Evolutionary conservation across 2,113 vertebrate species (phyloP).

Genomic region (Cettia cetti): DNA sequence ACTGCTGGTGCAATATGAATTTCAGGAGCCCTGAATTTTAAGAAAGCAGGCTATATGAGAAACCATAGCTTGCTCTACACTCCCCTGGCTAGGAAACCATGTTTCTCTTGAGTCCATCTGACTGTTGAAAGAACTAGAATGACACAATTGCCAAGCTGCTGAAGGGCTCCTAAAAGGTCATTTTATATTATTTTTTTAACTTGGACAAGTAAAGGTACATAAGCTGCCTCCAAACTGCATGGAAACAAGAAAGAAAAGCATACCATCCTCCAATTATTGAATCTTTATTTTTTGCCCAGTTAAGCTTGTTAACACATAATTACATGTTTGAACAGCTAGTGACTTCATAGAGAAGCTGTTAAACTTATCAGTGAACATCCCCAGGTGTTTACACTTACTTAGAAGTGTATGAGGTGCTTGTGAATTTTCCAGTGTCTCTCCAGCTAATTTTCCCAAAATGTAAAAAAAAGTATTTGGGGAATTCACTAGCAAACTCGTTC

Average conservation of each 20-base stretch:
- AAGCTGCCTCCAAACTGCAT: not conserved
- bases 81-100: not conserved
- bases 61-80: not conserved
- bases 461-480: not conserved
- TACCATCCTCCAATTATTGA: not conserved
- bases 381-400: not conserved
- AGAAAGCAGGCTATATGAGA: constrained; percentile 9
- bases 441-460: not conserved
- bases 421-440: not conserved
- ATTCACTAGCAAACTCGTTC: not conserved
- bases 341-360: not conserved
- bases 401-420: not conserved
- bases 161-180: not conserved
- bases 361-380: not conserved
- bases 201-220: not conserved
- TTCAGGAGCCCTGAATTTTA: not conserved
- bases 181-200: not conserved
- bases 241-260: not conserved
- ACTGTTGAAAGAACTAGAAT: not conserved
- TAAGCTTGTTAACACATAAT: not conserved
- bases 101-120: not conserved
- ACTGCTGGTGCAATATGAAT: not conserved
- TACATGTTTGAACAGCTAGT: not conserved
- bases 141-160: not conserved
- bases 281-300: not conserved